Base-by-base conservation (phyloP, 2,797 vertebrate species). In the Rhabdophis nuchalis region DNA sequence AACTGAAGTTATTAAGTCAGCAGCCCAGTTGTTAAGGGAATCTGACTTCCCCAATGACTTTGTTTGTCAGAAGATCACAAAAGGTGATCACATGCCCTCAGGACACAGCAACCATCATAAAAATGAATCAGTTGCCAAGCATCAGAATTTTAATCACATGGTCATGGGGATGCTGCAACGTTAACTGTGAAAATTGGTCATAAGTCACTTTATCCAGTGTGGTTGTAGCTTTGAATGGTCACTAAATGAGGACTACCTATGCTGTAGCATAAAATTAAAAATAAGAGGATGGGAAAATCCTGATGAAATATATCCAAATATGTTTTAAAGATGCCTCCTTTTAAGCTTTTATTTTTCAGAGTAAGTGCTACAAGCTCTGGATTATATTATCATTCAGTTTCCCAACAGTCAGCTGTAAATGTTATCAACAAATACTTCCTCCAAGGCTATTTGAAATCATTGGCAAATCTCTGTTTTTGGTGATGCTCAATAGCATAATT, bases 361-460 rank as follows among this genome's bases (percentile, higher is more conserved):
- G 72, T 0, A 32, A 68, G 20, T 41, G 25, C 27, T n/a, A 13
- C 27, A 94, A 27, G 18, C 50, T 90, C 53, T 89, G 36, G 14
- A 64, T 85, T 20, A 46, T 82, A 23, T 89, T 1, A 20, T 10
- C 36, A 53, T 52, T 90, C 46, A 85, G 46, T 87, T 92, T 36
- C 32, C 52, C 90, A 60, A 41, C 0, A 7, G 93, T 90, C 90
- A 94, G 89, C 46, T 86, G 41, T 54, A 90, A 60, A 89, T 92
- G 11, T 61, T 58, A 11, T 92, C 89, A 90, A 56, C 16, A 89
- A 92, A 91, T 68, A 92, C 29, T 91, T n/a, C 25, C 94, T 95
- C 92, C 87, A 77, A 90, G n/a, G 50, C 91, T 93, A 89, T 95
- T 94, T 91, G 50, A 90, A 25, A 91, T 93, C 89, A 92, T 68